Percentiles rank a stretch among this genome's conserved stretches.
Conservation (phyloP, 2,113 vertebrate species). For the Heterotilapia buettikoferi region DNA sequence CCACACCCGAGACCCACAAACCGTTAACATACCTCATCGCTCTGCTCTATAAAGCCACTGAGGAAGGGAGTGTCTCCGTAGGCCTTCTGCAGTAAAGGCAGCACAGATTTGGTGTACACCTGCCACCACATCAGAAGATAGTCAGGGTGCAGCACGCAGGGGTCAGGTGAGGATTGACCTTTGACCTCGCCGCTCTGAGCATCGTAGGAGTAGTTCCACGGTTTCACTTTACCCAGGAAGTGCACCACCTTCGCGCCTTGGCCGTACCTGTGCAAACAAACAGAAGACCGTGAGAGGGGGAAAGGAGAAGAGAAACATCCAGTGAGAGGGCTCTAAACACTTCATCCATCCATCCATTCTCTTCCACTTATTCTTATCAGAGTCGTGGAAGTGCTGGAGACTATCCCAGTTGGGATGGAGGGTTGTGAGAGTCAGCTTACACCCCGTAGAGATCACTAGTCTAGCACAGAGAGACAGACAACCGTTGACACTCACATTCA, state of each 20-base stretch:
- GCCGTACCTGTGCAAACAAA: conserved; percentile 77
- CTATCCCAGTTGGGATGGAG: neutral
- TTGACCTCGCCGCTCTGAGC: conserved; percentile 76
- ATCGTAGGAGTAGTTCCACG: conserved; percentile 87
- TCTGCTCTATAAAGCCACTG: conserved; percentile 66
- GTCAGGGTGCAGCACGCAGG: conserved; percentile 74
- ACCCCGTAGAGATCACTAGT: neutral
- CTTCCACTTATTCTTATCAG: neutral
- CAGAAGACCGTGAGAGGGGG: neutral
- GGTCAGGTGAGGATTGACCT: conserved; percentile 67
- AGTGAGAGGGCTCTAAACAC: neutral
- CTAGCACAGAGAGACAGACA: neutral
- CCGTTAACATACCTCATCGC: conserved; percentile 8
- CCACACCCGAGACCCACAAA: neutral
- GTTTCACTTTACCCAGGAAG: conserved; percentile 89
- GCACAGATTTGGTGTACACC: conserved; percentile 70
- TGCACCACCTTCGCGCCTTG: conserved; percentile 89
- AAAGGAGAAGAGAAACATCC: neutral
- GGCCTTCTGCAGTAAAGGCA: conserved; percentile 77
- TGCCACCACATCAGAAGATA: conserved; percentile 92
- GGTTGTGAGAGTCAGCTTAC: too few relatives aligned
- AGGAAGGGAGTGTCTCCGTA: conserved; percentile 68
- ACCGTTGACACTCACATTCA: neutral
- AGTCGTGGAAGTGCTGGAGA: neutral
- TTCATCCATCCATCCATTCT: neutral